phyloP scores from a whole-genome alignment of 2,888 invertebrate species.

The Cephus pygmeus region DNA sequence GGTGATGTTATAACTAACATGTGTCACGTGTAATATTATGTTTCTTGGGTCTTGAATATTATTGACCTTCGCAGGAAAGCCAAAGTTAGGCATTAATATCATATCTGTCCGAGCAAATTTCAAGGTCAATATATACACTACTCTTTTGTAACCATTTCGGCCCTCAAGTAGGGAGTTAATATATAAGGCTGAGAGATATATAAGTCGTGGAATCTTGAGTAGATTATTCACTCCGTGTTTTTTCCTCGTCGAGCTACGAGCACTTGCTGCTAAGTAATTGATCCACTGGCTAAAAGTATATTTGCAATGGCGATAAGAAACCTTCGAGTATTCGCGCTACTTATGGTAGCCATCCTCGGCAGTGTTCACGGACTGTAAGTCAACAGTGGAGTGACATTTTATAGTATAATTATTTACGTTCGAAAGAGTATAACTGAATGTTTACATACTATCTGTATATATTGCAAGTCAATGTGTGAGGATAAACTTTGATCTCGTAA shows the following conservation, averaged over 20 bases:
- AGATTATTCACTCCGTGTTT: neutral
- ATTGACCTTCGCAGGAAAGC: neutral
- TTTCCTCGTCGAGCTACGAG: neutral
- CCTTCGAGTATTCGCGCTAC: neutral
- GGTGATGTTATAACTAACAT: too few species aligned
- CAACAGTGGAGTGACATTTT: neutral
- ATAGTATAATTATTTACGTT: neutral
- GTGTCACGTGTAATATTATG: too few species aligned
- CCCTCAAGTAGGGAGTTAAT: neutral
- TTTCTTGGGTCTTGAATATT: neutral
- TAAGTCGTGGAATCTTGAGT: neutral
- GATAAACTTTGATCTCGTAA: neutral
- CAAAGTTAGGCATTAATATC: slow-evolving; percentile 18
- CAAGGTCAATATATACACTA: neutral
- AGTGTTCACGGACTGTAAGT: neutral
- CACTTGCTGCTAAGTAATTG: neutral
- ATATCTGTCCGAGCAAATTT: neutral
- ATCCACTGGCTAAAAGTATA: neutral
- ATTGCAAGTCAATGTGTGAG: neutral
- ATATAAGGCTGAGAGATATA: neutral
- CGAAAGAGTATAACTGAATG: neutral
- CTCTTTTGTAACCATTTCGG: neutral
- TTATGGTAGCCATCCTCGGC: neutral
- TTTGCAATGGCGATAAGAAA: neutral
- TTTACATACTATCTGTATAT: neutral